These are phyloP conservation scores for Distichodus sexfasciatus DNA, from an alignment of 2,797 vertebrate species.

Conservation along the genomic window DNA sequence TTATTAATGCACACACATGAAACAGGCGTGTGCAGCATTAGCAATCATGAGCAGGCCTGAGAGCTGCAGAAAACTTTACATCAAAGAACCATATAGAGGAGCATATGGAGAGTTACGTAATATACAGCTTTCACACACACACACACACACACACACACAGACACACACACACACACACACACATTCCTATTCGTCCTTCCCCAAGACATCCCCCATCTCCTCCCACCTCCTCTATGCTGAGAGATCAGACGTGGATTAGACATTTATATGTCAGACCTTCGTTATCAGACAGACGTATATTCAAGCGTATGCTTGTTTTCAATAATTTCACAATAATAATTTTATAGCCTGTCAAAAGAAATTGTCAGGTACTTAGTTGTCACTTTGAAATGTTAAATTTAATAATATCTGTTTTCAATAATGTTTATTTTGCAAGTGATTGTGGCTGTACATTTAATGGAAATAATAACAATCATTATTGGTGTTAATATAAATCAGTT, in stretches of 20 bases:
- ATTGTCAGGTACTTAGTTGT: no score
- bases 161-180: background rate
- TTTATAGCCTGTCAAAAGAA: no score
- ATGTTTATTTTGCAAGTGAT: no score
- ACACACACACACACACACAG: background rate
- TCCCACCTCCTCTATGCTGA: background rate
- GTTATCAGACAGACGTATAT: background rate
- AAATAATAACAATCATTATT: no score
- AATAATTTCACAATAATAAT: background rate
- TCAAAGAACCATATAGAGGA: slow-evolving; percentile 13
- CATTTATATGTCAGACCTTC: background rate
- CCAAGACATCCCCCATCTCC: background rate
- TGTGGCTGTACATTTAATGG: no score
- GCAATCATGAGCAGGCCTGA: background rate
- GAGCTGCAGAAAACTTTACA: slow-evolving; percentile 10
- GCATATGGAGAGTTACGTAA: slow-evolving; percentile 33
- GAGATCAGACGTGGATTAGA: background rate
- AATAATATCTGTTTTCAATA: no score
- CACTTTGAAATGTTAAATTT: no score
- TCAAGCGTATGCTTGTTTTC: background rate
- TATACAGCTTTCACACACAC: background rate
- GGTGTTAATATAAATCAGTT: no score
- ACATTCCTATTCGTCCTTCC: background rate
- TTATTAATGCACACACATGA: background rate
- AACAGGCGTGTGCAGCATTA: background rate